Percentiles rank a stretch among this genome's conserved stretches.
Conservation (phyloP, 2,888 invertebrate genomes). For the Cryptus viduatorius region DNA sequence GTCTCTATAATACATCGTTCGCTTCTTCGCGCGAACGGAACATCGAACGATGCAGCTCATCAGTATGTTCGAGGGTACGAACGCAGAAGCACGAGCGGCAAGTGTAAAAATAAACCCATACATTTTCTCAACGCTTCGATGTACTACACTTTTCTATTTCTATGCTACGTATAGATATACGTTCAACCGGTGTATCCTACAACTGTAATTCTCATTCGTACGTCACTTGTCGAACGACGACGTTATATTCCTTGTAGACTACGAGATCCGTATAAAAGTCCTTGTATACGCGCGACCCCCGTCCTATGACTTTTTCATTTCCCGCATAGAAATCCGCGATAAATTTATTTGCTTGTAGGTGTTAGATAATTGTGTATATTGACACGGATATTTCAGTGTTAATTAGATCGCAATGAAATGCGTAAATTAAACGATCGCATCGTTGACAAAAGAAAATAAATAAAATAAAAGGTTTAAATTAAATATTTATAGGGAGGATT, state of each 20-base stretch:
- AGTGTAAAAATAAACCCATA: conserved; percentile 67
- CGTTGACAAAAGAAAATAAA: background rate
- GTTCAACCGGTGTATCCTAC: background rate
- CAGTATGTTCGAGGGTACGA: conserved; percentile 52
- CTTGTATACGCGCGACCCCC: background rate
- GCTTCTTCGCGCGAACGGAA: background rate
- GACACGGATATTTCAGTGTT: background rate
- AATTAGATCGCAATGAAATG: background rate
- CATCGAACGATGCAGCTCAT: conserved; percentile 20
- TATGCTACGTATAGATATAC: background rate
- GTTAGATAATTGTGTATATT: background rate
- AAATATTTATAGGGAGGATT: background rate
- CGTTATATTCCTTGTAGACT: background rate
- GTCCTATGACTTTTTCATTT: background rate
- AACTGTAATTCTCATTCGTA: conserved; percentile 41
- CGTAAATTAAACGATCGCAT: background rate
- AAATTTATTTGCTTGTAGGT: conserved; percentile 3
- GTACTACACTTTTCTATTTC: conserved; percentile 30
- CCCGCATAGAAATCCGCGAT: background rate
- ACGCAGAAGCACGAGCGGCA: conserved; percentile 45
- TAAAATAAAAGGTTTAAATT: background rate
- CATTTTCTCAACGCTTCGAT: conserved; percentile 55
- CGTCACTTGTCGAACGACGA: conserved; percentile 16
- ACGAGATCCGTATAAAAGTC: background rate
- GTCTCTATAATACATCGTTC: background rate